Conservation (phyloP, 2,797 vertebrate species). For the Peromyscus nudipes region DNA sequence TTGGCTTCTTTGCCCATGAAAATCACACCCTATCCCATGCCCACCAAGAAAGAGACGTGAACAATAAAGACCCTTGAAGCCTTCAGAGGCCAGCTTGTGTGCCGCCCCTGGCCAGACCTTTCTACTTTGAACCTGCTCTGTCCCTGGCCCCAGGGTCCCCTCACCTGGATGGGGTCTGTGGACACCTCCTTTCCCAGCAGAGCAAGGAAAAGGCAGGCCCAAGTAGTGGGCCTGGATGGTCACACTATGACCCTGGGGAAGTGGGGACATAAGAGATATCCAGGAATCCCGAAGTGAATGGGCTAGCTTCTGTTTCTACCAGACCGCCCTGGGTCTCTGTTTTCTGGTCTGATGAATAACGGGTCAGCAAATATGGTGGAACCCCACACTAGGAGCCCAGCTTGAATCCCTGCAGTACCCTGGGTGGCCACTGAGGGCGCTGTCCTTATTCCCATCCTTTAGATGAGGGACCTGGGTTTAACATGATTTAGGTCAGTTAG, state of each 20-base stretch:
- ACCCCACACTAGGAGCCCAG: neutral
- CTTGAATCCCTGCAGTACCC: neutral
- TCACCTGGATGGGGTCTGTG: neutral
- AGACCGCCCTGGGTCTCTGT: neutral
- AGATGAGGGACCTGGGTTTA: neutral
- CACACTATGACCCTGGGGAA: neutral
- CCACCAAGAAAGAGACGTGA: accelerated
- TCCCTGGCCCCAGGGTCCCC: neutral
- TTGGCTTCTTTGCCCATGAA: neutral
- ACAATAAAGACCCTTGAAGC: neutral
- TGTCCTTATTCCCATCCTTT: neutral
- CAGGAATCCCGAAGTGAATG: neutral
- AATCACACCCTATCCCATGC: neutral
- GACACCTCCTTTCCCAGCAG: neutral
- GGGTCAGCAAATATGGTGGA: too few species aligned
- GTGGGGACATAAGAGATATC: accelerated
- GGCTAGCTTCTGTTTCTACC: neutral
- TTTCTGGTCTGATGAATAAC: neutral
- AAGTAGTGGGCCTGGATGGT: neutral
- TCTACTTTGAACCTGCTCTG: neutral
- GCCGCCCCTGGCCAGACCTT: neutral
- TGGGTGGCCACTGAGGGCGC: too few species aligned
- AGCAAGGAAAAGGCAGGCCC: neutral
- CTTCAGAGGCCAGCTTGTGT: too few species aligned
- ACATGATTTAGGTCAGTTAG: too few species aligned